Base-by-base conservation (phyloP, 2,113 vertebrate species). In the Gallinago jamesoni region DNA sequence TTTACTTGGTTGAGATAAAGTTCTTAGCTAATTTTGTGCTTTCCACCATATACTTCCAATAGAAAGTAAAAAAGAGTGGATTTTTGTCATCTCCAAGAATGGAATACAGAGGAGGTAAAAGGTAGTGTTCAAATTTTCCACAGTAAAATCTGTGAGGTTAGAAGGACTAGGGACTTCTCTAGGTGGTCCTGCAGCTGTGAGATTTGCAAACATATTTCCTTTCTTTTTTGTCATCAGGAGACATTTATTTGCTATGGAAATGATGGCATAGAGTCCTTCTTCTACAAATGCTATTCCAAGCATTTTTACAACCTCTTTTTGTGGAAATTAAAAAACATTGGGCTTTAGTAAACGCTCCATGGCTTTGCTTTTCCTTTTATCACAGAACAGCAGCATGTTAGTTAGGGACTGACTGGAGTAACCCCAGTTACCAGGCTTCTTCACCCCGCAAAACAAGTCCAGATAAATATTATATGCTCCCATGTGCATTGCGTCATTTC, bases 171-270 rank as follows among this genome's bases (percentile, higher is more conserved):
- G 23, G 57, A 52, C 37, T 84, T 90, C 70, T 85, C 35, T 39
- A 57, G 81, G 81, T 89, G 81, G 67, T 82, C 74, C 69, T 91
- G 45, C 48, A 94, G 81, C 70, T 93, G 91, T 64, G 73, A 78
- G 37, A 57, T 85, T 64, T 91, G 41, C 57, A 94, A 76, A 85
- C 35, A 14, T 72, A 18, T 55, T 97, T 87, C 48, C 62, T 87
- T 89, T 72, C 48, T 43, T 48, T 90, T 85, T 76, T 73, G 48
- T 39, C 59, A 47, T 56, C 2, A 9, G 35, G 41, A 88, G 76
- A 92, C 87, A 47, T 87, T n/a, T 70, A 59, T 91, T 78, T 87
- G 66, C 66, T 72, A 24, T 28, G 24, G 87, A 87, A 94, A 80
- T 63, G 21, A 64, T 84, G 67, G 56, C 86, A 47, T 78, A 62